These are phyloP conservation scores for Peribatodes rhomboidaria DNA, from an alignment of 2,888 invertebrate species.

Conservation along the genomic window DNA sequence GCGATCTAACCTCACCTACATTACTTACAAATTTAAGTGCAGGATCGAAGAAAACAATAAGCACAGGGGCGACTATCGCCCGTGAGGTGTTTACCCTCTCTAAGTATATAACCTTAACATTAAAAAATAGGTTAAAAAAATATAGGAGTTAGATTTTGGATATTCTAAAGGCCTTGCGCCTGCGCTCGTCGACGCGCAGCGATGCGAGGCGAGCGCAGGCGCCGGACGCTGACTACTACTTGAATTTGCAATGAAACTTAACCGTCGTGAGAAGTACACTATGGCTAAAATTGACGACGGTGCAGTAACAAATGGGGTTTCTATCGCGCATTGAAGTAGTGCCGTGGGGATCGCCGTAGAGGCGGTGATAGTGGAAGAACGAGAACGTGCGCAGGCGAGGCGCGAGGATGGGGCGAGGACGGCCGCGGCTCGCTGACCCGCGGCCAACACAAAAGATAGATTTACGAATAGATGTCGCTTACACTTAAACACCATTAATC, in stretches of 20 bases:
- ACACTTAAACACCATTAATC: conserved; percentile 40
- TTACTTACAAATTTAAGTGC: conserved; percentile 51
- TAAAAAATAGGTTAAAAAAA: conserved; percentile 85
- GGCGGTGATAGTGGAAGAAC: conserved; percentile 81
- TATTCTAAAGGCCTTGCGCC: conserved; percentile 70
- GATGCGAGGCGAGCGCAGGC: conserved; percentile 51
- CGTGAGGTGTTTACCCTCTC: conserved; percentile 65
- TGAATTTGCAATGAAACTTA: conserved; percentile 60
- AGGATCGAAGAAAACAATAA: conserved; percentile 82
- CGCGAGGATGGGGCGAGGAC: conserved; percentile 43
- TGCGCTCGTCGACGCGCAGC: conserved; percentile 41
- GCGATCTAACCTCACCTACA: conserved; percentile 57
- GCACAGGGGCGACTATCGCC: conserved; percentile 78
- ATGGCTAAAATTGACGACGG: conserved; percentile 51
- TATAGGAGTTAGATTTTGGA: conserved; percentile 86
- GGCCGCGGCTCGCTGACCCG: conserved; percentile 40
- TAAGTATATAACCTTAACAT: conserved; percentile 82
- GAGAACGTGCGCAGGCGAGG: conserved; percentile 77
- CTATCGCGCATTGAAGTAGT: conserved; percentile 67
- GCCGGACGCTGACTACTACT: conserved; percentile 60
- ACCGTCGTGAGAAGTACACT: conserved; percentile 36
- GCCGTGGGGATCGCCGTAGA: conserved; percentile 70
- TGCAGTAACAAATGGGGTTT: conserved; percentile 51
- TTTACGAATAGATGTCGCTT: conserved; percentile 59
- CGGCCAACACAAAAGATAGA: conserved; percentile 52